phyloP scores from a whole-genome alignment of 2,797 vertebrate genomes.

The Cetoscarus ocellatus region DNA sequence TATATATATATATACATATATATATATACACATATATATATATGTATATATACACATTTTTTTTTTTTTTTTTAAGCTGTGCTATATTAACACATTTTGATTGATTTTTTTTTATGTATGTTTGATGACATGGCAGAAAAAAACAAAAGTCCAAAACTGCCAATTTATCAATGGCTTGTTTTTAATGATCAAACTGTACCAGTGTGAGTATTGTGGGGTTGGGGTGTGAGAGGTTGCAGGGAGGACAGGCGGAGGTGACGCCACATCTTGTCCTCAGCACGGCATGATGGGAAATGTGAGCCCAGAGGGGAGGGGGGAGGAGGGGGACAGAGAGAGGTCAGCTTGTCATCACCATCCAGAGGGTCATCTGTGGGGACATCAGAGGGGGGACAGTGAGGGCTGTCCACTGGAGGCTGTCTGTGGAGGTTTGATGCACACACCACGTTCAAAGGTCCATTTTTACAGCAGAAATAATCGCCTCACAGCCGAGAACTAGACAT shows the following conservation, averaged over 20 bases:
- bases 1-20: too few species aligned
- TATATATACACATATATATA: too few species aligned
- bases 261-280: conserved; percentile 62
- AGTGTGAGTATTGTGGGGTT: conserved; percentile 26
- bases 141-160: neutral
- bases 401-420: neutral
- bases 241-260: conserved; percentile 60
- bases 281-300: conserved; percentile 67
- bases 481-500: too few species aligned
- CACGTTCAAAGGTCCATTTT: too few species aligned
- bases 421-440: conserved; percentile 8
- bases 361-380: conserved; percentile 43
- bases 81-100: too few species aligned
- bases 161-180: too few species aligned
- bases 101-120: too few species aligned
- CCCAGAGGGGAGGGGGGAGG: conserved; percentile 18
- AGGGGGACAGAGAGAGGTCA: conserved; percentile 41
- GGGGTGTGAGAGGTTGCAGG: conserved; percentile 47
- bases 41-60: too few species aligned
- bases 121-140: too few species aligned
- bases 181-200: neutral
- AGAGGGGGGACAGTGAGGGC: neutral
- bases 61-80: too few species aligned
- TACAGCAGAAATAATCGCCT: too few species aligned
- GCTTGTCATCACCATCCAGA: conserved; percentile 57